These are phyloP conservation scores for Pelosia muscerda DNA, from an alignment of 2,888 invertebrate genomes.

Conservation along the genomic window DNA sequence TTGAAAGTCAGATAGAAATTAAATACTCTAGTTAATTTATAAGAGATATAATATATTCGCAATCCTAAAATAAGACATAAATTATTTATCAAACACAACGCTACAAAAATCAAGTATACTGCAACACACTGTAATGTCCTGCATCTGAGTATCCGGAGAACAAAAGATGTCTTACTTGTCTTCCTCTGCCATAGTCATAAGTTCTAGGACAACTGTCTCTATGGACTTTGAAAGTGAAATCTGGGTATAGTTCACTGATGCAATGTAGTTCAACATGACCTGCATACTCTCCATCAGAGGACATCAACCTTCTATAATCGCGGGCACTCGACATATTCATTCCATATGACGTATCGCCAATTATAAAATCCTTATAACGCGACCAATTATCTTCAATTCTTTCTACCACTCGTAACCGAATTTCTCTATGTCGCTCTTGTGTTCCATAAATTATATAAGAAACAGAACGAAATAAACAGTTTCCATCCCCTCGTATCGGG, in stretches of 20 bases:
- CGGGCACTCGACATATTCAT: slow-evolving; percentile 53
- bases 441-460: slow-evolving; percentile 73
- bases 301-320: slow-evolving; percentile 73
- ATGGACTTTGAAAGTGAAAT: slow-evolving; percentile 76
- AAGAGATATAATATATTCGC: neutral
- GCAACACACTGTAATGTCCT: slow-evolving; percentile 80
- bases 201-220: slow-evolving; percentile 65
- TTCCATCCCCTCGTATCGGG: slow-evolving; percentile 76
- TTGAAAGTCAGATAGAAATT: neutral
- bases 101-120: slow-evolving; percentile 57
- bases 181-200: slow-evolving; percentile 75
- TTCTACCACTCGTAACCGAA: slow-evolving; percentile 70
- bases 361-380: slow-evolving; percentile 77
- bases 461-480: slow-evolving; percentile 78
- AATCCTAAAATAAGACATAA: slow-evolving; percentile 15
- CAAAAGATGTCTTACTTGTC: slow-evolving; percentile 70
- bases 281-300: slow-evolving; percentile 76
- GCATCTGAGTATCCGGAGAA: slow-evolving; percentile 78
- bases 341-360: slow-evolving; percentile 77
- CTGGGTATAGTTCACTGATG: slow-evolving; percentile 70
- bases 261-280: slow-evolving; percentile 79
- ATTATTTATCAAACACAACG: slow-evolving; percentile 22
- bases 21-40: neutral
- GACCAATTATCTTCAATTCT: slow-evolving; percentile 73
- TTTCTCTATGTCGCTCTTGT: slow-evolving; percentile 75